Conservation (phyloP, 2,888 invertebrate species). For the Dicroscelio sp. region DNA sequence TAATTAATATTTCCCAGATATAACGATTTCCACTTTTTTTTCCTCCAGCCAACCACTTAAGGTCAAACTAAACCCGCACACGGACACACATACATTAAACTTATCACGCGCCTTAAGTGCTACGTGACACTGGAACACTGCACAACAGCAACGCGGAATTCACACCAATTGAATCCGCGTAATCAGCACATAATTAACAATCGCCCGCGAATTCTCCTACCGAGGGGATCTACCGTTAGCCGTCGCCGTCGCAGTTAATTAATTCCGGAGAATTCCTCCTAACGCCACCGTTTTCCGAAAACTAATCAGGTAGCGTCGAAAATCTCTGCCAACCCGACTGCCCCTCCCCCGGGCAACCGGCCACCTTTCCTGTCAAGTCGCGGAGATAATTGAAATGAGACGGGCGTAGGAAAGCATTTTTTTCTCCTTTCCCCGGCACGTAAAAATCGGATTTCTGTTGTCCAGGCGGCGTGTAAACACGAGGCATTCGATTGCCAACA, state of each 20-base stretch:
- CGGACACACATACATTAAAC: conserved; percentile 51
- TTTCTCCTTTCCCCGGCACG: too few species aligned
- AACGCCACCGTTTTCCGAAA: conserved; percentile 56
- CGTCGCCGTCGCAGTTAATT: conserved; percentile 63
- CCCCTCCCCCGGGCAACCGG: too few species aligned
- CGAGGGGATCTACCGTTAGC: conserved; percentile 66
- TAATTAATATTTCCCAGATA: conserved; percentile 51
- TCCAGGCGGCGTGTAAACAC: too few species aligned
- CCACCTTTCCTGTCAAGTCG: too few species aligned
- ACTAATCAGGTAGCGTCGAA: conserved; percentile 47
- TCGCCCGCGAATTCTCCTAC: conserved; percentile 63
- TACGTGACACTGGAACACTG: conserved; percentile 74
- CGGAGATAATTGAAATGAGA: too few species aligned
- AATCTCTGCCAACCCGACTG: too few species aligned
- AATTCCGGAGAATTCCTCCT: conserved; percentile 49
- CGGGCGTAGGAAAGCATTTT: too few species aligned
- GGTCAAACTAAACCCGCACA: conserved; percentile 41
- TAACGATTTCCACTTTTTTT: conserved; percentile 10
- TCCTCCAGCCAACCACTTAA: conserved; percentile 43
- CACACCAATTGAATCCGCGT: conserved; percentile 76
- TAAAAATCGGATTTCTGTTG: too few species aligned
- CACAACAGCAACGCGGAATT: conserved; percentile 74
- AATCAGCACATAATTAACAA: conserved; percentile 79
- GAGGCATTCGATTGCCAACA: too few species aligned
- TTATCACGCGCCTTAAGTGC: conserved; percentile 68